Conservation (phyloP, 2,113 vertebrate genomes). For the Procapra przewalskii region DNA sequence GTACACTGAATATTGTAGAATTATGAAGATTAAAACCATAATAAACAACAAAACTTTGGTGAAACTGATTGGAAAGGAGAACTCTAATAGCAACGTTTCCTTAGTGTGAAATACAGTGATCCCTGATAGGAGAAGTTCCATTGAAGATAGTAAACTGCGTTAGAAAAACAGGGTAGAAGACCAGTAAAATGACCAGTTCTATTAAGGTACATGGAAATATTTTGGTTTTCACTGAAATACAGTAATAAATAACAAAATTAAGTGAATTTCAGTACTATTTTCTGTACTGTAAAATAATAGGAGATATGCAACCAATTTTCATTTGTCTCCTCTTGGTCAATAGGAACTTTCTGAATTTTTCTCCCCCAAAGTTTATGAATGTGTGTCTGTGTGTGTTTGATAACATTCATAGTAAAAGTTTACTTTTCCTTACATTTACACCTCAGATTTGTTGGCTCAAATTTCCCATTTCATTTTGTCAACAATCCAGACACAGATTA, state of each 20-base stretch:
- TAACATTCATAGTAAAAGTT: not conserved
- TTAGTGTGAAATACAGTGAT: not conserved
- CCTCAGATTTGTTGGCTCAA: not conserved
- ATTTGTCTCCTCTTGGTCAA: not conserved
- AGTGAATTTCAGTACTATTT: not conserved
- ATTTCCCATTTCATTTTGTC: not conserved
- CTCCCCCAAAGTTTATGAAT: not conserved
- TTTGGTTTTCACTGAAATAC: not conserved
- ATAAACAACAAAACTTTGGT: not conserved
- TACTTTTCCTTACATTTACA: not conserved
- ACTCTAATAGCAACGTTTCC: not conserved
- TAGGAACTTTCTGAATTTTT: not conserved
- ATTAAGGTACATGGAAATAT: not conserved
- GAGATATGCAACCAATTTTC: not conserved
- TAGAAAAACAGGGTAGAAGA: not conserved
- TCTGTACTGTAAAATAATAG: not conserved
- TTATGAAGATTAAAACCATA: not conserved
- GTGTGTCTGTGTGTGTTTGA: not conserved
- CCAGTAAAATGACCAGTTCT: not conserved
- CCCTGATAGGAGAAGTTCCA: not conserved
- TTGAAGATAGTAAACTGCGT: not conserved
- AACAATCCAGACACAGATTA: not conserved
- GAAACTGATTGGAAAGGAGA: not conserved
- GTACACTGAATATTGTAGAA: not conserved
- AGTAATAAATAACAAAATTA: not conserved